Evolutionary conservation across 2,113 vertebrate genomes (phyloP).

Genomic region (Nibea coibor): DNA sequence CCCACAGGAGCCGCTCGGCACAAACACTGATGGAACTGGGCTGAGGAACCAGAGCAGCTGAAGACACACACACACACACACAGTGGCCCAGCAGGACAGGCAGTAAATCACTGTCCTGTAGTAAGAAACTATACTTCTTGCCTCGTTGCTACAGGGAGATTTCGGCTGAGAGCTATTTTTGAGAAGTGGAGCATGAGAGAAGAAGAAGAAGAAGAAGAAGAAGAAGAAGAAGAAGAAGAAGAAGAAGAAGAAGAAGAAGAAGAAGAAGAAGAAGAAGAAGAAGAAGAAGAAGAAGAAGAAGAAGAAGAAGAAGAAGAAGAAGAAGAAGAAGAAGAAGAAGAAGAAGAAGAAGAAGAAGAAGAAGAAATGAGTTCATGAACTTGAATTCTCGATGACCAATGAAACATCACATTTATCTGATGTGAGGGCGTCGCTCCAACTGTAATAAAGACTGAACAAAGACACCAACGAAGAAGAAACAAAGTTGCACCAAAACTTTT

Average conservation of each 20-base stretch:
- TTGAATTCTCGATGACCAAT: too few relatives aligned
- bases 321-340: too few relatives aligned
- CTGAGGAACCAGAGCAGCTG: conserved; percentile 66
- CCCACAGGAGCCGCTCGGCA: conserved; percentile 33
- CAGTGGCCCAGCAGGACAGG: conserved; percentile 23
- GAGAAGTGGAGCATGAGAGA: conserved; percentile 53
- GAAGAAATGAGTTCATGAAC: background rate
- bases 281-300: too few relatives aligned
- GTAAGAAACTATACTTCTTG: conserved; percentile 34
- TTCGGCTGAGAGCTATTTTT: conserved; percentile 48
- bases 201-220: background rate
- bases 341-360: too few relatives aligned
- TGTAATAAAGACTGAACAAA: too few relatives aligned
- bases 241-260: too few relatives aligned
- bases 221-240: background rate
- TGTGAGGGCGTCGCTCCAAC: too few relatives aligned
- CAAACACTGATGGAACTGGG: conserved; percentile 47
- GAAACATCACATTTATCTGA: too few relatives aligned
- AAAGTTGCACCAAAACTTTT: background rate
- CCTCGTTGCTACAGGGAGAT: conserved; percentile 42
- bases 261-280: too few relatives aligned
- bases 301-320: too few relatives aligned
- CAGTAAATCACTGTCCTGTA: conserved; percentile 54
- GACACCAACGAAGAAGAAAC: background rate
- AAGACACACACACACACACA: conserved; percentile 37